phyloP scores from a whole-genome alignment of 2,797 vertebrate genomes.

The Sebastes glaucus region DNA sequence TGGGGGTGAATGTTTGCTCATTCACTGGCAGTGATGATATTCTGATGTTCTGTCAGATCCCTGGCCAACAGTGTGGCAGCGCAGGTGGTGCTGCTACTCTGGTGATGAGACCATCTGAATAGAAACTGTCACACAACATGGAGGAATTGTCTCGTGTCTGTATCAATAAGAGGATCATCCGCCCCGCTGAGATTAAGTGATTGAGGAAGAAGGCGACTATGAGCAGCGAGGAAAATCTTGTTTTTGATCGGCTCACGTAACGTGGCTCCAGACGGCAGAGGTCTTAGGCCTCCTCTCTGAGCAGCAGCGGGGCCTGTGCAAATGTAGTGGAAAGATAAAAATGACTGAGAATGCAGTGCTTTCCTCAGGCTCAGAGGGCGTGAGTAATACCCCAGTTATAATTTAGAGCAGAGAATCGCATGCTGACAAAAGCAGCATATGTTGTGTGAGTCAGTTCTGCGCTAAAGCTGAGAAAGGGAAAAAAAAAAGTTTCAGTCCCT shows the following conservation, averaged over 20 bases:
- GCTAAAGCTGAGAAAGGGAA: constrained; percentile 66
- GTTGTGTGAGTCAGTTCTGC: constrained; percentile 83
- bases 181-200: constrained; percentile 45
- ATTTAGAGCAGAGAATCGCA: constrained; percentile 80
- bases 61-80: constrained; percentile 60
- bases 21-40: constrained; percentile 58
- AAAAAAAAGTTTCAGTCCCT: constrained; percentile 41
- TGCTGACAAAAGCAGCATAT: constrained; percentile 84
- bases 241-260: constrained; percentile 28
- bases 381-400: constrained; percentile 80
- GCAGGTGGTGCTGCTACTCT: constrained; percentile 64
- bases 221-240: not conserved
- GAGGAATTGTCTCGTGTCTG: constrained; percentile 44
- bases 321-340: constrained; percentile 65
- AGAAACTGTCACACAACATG: constrained; percentile 42
- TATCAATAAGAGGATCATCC: constrained; percentile 51
- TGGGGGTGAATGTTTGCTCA: constrained; percentile 70
- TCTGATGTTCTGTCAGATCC: constrained; percentile 72
- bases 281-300: constrained; percentile 28
- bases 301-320: constrained; percentile 36
- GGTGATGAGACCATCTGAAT: constrained; percentile 54
- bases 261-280: constrained; percentile 19
- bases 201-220: not conserved
- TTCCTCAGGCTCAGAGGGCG: constrained; percentile 69
- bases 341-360: constrained; percentile 63